Percentiles rank a stretch among this genome's conserved stretches.
phyloP scores from a whole-genome alignment of 2,888 invertebrate genomes.

The Fabriciana adippe region DNA sequence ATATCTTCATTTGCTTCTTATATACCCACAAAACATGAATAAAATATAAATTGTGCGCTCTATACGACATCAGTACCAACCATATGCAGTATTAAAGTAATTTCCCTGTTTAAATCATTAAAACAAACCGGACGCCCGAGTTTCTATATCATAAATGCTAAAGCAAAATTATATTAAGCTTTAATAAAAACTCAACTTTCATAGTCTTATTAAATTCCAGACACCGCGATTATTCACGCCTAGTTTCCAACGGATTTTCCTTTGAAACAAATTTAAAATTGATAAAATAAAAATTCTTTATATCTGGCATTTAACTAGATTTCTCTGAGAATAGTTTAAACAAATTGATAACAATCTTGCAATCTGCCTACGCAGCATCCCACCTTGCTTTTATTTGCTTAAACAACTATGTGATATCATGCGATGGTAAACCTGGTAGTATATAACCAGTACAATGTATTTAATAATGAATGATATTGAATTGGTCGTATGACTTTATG shows the following conservation, averaged over 20 bases:
- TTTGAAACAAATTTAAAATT: slow-evolving; percentile 31
- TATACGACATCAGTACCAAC: too few species aligned
- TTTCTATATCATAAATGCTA: slow-evolving; percentile 10
- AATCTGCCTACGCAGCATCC: slow-evolving; percentile 34
- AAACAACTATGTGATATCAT: slow-evolving; percentile 36
- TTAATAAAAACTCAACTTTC: slow-evolving; percentile 23
- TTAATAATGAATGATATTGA: too few species aligned
- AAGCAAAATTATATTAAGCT: slow-evolving; percentile 6
- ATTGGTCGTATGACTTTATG: too few species aligned
- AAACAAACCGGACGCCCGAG: neutral
- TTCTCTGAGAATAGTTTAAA: slow-evolving; percentile 27
- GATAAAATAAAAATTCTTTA: slow-evolving; percentile 30
- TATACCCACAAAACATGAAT: too few species aligned
- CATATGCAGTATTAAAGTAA: neutral
- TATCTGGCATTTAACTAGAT: slow-evolving; percentile 30
- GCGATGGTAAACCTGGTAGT: slow-evolving; percentile 29
- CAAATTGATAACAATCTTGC: slow-evolving; percentile 36
- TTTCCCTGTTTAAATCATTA: neutral
- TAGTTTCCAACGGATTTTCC: slow-evolving; percentile 29
- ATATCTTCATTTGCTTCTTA: too few species aligned
- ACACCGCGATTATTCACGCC: slow-evolving; percentile 29
- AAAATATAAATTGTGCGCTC: too few species aligned
- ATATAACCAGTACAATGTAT: neutral
- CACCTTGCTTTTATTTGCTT: slow-evolving; percentile 37
- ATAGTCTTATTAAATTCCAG: slow-evolving; percentile 25